Evolutionary conservation across 2,888 invertebrate genomes (phyloP), one percentile per base, ranked within the genome.

Genomic region (Bellardia pandia): DNA sequence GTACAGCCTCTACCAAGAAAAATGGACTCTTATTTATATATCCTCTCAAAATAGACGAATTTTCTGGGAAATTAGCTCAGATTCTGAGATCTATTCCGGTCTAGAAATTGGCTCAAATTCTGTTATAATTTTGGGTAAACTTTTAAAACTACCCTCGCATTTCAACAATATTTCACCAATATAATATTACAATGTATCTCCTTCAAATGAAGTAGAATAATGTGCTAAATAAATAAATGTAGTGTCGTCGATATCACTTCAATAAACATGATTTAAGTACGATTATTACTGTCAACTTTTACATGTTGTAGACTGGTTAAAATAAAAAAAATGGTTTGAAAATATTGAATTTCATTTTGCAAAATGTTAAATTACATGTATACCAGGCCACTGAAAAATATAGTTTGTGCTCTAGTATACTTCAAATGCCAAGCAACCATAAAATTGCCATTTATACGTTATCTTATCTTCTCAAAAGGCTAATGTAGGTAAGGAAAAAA

Each of bases 381-480:
- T 2, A 30, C 1, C 60, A 75, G 48, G 37, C 62, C 16, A 6
- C 53, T 53, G 30, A 9, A n/a, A 45, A 16, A 48, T 30, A 53
- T 42, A 71, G n/a, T 79, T 60, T 53, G 8, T 40, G 48, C 23
- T 30, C 6, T 48, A 81, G 14, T 45, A 40, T 74, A 74, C 56
- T 33, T 37, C 6, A 81, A 74, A 37, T 7, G 23, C 23, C 30
- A 56, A 58, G n/a, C 23, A 74, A 81, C 45, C 66, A 58, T 74
- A 40, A 66, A 80, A 64, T 51, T 62, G 9, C 48, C 60, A 23
- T 11, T 2, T 58, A 58, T 58, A 13, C 13, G 16, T 64, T 64
- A 80, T 80, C 72, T 80, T 80, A 80, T 80, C 69, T 23, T 23
- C 9, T 62, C n/a, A 56, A 30, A 30, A 48, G 58, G 4, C 68